phyloP scores from a whole-genome alignment of 1,140 invertebrate genomes.

The Trachelipus rathkii region DNA sequence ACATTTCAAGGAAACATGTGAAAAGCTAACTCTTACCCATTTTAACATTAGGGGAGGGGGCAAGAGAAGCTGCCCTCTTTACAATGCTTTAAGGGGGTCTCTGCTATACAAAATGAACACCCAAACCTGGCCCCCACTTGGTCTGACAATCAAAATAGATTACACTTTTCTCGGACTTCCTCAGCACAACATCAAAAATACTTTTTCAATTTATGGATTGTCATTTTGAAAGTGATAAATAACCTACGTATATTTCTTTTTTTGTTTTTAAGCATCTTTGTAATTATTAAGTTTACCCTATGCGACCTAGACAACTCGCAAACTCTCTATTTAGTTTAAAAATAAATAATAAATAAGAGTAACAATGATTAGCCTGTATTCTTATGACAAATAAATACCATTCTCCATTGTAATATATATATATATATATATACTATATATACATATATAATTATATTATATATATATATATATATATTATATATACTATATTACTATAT shows the following conservation, averaged over 20 bases:
- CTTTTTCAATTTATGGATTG: neutral
- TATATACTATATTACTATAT: too few species aligned
- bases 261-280: neutral
- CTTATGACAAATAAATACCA: too few species aligned
- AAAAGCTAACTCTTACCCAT: neutral
- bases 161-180: neutral
- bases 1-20: neutral
- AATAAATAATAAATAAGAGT: too few species aligned
- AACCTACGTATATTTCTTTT: neutral
- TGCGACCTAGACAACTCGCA: neutral
- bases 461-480: too few species aligned
- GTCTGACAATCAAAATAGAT: neutral
- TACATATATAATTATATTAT: too few species aligned
- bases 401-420: too few species aligned
- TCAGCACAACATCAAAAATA: too few species aligned
- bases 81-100: neutral
- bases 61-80: neutral
- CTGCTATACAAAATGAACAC: neutral
- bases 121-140: neutral
- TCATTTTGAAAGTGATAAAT: neutral
- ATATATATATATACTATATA: too few species aligned
- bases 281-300: neutral
- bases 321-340: neutral
- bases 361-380: too few species aligned
- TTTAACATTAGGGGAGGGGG: neutral